These are phyloP conservation scores for Lasiurus cinereus DNA, from an alignment of 2,113 vertebrate genomes.

Conservation along the genomic window DNA sequence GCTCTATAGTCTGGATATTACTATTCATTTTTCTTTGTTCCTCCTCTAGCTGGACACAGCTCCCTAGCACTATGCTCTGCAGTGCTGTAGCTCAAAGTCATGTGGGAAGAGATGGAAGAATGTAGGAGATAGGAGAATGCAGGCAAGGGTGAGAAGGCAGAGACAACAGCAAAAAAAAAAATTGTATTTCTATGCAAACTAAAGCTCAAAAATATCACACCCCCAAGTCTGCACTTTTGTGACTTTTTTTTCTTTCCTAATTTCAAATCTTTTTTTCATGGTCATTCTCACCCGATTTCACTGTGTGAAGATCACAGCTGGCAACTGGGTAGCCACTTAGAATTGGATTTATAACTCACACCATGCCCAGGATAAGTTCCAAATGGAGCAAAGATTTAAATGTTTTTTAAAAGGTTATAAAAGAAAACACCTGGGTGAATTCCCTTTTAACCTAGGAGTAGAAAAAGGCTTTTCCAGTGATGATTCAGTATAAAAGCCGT, in stretches of 20 bases:
- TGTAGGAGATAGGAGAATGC: accelerated
- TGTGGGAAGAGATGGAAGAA: background rate
- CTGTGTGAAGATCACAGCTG: background rate
- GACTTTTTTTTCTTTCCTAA: background rate
- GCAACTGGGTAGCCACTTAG: background rate
- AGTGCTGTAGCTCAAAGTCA: background rate
- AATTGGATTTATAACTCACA: background rate
- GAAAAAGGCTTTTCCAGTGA: background rate
- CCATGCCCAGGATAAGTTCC: background rate
- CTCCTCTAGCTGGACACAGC: background rate
- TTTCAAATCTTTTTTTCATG: slow-evolving; percentile 1
- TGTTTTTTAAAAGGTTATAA: background rate
- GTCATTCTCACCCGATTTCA: background rate
- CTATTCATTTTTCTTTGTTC: background rate
- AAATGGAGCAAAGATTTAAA: background rate
- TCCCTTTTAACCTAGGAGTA: background rate
- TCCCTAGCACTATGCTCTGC: background rate
- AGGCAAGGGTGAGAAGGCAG: background rate
- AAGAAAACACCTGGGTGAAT: background rate
- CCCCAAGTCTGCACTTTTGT: background rate
- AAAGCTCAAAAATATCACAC: background rate
- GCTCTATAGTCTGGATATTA: background rate
- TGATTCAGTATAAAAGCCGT: background rate
- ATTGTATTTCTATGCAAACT: background rate
- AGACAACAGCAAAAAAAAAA: background rate